Base-by-base conservation (phyloP, 2,888 invertebrate species). In the Danaus chrysippus region DNA sequence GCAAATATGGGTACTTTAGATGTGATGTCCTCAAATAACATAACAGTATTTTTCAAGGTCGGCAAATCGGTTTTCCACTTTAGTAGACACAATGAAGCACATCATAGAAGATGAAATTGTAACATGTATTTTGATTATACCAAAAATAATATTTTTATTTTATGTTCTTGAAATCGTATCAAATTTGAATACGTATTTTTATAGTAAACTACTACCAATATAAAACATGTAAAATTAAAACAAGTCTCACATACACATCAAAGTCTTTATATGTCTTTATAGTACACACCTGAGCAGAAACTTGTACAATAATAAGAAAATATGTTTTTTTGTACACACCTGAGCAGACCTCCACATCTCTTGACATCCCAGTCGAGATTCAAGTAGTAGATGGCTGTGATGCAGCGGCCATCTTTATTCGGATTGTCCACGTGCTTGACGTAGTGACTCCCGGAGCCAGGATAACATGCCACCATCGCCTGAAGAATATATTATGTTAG, bases 381-480 rank as follows among this genome's bases (percentile, higher is more conserved):
- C 76, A 99, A 93, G 92, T 99, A 99, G 90, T 99, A 99, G 77
- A 99, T 99, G 68, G 98, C 96, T 9, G 99, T 99, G 78, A 99
- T 97, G 80, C 98, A 98, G 69, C 99, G 93, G 15, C 99, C 99
- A 87, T 99, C 99, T 76, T 94, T 94, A 84, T 98, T 97, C 8
- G 99, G 99, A 91, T 99, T 99, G 88, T 99, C 99, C 52, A 99
- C 97, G 85, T 99, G 99, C 84, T 98, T 97, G 60, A 99, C 97
- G 85, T 99, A 99, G 79, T 97, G 96, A 11, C 97, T 95, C 61
- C 98, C 98, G 59, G 95, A 94, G 42, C 98, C 99, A 0, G 99
- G 99, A 84, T 99, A 99, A 82, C 98, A 98, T 46, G 99, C 99
- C 46, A 99, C 96, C 99, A 99, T 99, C 42, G 98, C 99, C 98